Evolutionary conservation across 2,888 invertebrate genomes (phyloP).

Genomic region (Dioctria rufipes): DNA sequence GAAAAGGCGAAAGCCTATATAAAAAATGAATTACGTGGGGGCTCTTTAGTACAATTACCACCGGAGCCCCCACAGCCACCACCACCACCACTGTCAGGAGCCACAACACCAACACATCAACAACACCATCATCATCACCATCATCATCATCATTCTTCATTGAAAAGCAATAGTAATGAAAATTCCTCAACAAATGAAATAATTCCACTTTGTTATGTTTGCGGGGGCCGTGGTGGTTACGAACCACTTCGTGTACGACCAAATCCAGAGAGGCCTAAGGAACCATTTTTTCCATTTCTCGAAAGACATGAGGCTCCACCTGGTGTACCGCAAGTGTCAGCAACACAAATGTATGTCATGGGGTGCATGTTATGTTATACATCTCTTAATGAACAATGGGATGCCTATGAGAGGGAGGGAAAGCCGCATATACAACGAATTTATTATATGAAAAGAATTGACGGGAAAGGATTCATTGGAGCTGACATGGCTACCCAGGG

Average conservation of each 20-base stretch:
- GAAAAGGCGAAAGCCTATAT: conserved; percentile 82
- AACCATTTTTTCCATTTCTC: conserved; percentile 93
- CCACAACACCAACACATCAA: conserved; percentile 49
- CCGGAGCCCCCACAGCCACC: conserved; percentile 46
- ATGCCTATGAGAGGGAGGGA: conserved; percentile 87
- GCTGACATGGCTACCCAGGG: conserved; percentile 92
- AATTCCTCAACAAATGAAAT: conserved; percentile 50
- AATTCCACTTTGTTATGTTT: conserved; percentile 77
- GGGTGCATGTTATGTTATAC: conserved; percentile 90
- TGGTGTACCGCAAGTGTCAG: conserved; percentile 73
- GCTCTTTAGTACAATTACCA: conserved; percentile 64
- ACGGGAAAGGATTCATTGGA: conserved; percentile 91
- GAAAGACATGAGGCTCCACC: conserved; percentile 90
- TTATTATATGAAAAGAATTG: conserved; percentile 93
- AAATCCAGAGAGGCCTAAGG: conserved; percentile 78
- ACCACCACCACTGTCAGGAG: conserved; percentile 31
- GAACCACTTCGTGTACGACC: conserved; percentile 79
- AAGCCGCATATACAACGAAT: conserved; percentile 89
- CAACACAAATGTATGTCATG: conserved; percentile 74
- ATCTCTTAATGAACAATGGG: conserved; percentile 92
- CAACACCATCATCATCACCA: conserved; percentile 44
- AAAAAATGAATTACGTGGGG: conserved; percentile 79
- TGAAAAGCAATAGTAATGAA: conserved; percentile 61
- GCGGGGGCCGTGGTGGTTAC: conserved; percentile 80
- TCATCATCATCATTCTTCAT: conserved; percentile 59